Conservation (phyloP, 2,888 invertebrate genomes). For the Amiota communis region DNA sequence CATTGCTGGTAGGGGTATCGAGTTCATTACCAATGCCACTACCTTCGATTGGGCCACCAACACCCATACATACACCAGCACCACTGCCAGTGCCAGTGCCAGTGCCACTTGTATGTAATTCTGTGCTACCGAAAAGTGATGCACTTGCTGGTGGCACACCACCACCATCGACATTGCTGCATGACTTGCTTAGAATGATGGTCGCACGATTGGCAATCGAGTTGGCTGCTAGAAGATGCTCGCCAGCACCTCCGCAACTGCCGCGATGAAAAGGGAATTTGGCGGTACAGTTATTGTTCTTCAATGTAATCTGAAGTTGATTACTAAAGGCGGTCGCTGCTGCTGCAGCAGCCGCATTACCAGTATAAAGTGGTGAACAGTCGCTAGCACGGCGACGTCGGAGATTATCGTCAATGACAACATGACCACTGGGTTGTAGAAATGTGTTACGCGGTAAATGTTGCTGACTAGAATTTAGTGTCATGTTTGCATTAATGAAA, state of each 20-base stretch:
- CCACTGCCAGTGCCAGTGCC: slow-evolving; percentile 31
- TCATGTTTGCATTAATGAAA: slow-evolving; percentile 32
- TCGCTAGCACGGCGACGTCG: slow-evolving; percentile 68
- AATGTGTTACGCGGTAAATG: slow-evolving; percentile 47
- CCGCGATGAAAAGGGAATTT: slow-evolving; percentile 68
- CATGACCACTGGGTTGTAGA: slow-evolving; percentile 44
- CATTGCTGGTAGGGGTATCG: slow-evolving; percentile 10
- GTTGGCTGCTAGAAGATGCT: slow-evolving; percentile 69
- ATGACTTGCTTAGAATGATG: slow-evolving; percentile 71
- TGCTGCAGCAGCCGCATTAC: slow-evolving; percentile 38
- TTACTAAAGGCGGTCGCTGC: slow-evolving; percentile 56
- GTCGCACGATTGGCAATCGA: slow-evolving; percentile 72
- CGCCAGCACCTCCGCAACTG: slow-evolving; percentile 71
- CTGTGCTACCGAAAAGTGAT: slow-evolving; percentile 51
- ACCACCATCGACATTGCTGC: slow-evolving; percentile 66
- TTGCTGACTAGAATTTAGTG: slow-evolving; percentile 50
- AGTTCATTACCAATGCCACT: neutral
- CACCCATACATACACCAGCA: slow-evolving; percentile 32
- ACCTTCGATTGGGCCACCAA: neutral
- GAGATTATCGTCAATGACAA: slow-evolving; percentile 51
- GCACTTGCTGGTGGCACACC: slow-evolving; percentile 1
- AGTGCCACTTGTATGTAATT: slow-evolving; percentile 45
- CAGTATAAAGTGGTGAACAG: slow-evolving; percentile 55
- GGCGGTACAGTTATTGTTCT: slow-evolving; percentile 66
- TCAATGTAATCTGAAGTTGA: slow-evolving; percentile 69